Evolutionary conservation across 1,140 invertebrate species (phyloP).

Genomic region (Oncopodura yosiiana): DNA sequence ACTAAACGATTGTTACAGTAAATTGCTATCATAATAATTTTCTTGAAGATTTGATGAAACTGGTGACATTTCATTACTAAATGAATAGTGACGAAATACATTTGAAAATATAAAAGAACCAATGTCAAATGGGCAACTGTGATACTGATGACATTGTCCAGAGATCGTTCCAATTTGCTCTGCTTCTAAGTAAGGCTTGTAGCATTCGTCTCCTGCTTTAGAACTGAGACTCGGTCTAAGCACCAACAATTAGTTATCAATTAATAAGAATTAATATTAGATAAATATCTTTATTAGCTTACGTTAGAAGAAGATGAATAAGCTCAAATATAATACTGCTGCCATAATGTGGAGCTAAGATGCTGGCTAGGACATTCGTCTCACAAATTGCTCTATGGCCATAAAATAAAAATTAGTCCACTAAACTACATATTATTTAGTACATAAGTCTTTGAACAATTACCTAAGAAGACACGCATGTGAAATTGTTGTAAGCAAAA

Average conservation of each 20-base stretch:
- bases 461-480: not conserved
- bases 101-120: slow-evolving; percentile 7
- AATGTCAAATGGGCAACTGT: slow-evolving; percentile 13
- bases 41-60: too few species aligned
- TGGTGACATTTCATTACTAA: too few species aligned
- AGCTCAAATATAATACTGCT: slow-evolving; percentile 22
- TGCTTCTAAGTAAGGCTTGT: slow-evolving; percentile 3
- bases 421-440: not conserved
- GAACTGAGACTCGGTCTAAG: slow-evolving; percentile 12
- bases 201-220: slow-evolving; percentile 11
- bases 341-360: not conserved
- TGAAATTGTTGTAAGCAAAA: not conserved
- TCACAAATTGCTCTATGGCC: slow-evolving; percentile 29
- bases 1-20: too few species aligned
- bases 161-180: not conserved
- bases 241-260: not conserved
- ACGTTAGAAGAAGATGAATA: slow-evolving; percentile 22
- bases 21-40: too few species aligned
- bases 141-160: slow-evolving; percentile 9
- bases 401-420: not conserved
- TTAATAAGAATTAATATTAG: not conserved
- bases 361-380: slow-evolving; percentile 7
- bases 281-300: not conserved
- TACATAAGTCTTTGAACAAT: too few species aligned
- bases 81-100: slow-evolving; percentile 18